Evolutionary conservation across 2,888 invertebrate genomes (phyloP).

Genomic region (Euspilapteryx auroguttella): DNA sequence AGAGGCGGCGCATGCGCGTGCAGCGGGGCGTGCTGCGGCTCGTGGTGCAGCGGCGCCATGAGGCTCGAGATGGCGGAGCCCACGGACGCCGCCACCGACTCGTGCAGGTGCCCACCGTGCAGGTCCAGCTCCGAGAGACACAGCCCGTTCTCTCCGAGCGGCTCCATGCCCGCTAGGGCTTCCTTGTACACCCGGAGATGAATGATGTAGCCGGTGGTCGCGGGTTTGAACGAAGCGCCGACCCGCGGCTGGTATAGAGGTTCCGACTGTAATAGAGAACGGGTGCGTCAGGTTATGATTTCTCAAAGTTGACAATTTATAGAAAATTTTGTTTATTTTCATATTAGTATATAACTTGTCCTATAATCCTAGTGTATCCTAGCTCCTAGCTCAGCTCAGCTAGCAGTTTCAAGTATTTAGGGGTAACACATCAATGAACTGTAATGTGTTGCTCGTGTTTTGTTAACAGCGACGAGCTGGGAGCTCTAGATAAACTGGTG

Average conservation of each 20-base stretch:
- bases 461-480: too few relatives aligned
- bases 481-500: too few relatives aligned
- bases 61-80: slow-evolving; percentile 58
- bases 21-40: slow-evolving; percentile 60
- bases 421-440: too few relatives aligned
- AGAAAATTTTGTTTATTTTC: too few relatives aligned
- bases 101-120: slow-evolving; percentile 52
- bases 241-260: not conserved
- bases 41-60: slow-evolving; percentile 58
- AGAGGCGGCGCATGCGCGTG: slow-evolving; percentile 63
- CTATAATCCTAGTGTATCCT: too few relatives aligned
- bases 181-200: slow-evolving; percentile 61
- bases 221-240: too few relatives aligned
- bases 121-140: slow-evolving; percentile 73
- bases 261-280: not conserved
- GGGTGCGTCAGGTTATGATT: too few relatives aligned
- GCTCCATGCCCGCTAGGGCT: slow-evolving; percentile 69
- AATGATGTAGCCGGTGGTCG: slow-evolving; percentile 39
- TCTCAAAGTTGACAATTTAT: too few relatives aligned
- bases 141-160: slow-evolving; percentile 69
- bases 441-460: too few relatives aligned
- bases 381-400: too few relatives aligned
- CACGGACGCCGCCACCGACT: slow-evolving; percentile 54
- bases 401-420: too few relatives aligned
- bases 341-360: too few relatives aligned